These are phyloP conservation scores for Prolemur simus DNA, from an alignment of 2,113 vertebrate species.

Conservation along the genomic window DNA sequence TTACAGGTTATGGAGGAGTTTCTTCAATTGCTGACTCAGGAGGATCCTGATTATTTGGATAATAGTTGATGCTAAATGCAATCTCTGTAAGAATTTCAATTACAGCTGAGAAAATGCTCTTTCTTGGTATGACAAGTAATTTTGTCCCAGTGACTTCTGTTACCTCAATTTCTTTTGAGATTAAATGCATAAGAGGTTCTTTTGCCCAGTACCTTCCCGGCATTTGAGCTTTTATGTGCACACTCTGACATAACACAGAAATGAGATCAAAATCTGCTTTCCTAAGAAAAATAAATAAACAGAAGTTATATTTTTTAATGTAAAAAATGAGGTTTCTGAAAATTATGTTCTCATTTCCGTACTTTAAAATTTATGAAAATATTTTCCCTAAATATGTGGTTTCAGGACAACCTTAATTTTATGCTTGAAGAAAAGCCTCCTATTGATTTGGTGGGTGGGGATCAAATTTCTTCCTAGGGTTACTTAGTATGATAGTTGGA, in stretches of 20 bases:
- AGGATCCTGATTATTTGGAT: neutral
- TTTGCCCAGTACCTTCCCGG: neutral
- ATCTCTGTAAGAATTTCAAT: conserved; percentile 8
- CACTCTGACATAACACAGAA: conserved; percentile 43
- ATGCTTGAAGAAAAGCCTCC: neutral
- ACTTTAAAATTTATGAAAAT: conserved; percentile 39
- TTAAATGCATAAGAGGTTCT: neutral
- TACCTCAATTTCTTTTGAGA: conserved; percentile 27
- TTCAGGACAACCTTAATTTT: neutral
- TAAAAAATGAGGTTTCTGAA: conserved; percentile 20
- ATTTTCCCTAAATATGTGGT: neutral
- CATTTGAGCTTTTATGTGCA: neutral
- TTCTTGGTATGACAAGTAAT: conserved; percentile 2
- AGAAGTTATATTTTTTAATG: conserved; percentile 26
- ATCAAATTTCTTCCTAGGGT: neutral
- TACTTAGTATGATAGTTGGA: neutral
- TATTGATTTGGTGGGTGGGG: neutral
- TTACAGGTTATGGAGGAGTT: neutral
- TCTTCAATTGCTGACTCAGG: neutral
- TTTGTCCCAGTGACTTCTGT: conserved; percentile 40
- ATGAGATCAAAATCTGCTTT: neutral
- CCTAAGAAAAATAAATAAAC: neutral
- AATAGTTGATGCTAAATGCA: neutral
- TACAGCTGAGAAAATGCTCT: conserved; percentile 44
- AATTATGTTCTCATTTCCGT: neutral